Percentiles rank a stretch among this genome's conserved stretches.
Evolutionary conservation across 1,140 invertebrate genomes (phyloP).

Genomic region (Cepaea nemoralis): DNA sequence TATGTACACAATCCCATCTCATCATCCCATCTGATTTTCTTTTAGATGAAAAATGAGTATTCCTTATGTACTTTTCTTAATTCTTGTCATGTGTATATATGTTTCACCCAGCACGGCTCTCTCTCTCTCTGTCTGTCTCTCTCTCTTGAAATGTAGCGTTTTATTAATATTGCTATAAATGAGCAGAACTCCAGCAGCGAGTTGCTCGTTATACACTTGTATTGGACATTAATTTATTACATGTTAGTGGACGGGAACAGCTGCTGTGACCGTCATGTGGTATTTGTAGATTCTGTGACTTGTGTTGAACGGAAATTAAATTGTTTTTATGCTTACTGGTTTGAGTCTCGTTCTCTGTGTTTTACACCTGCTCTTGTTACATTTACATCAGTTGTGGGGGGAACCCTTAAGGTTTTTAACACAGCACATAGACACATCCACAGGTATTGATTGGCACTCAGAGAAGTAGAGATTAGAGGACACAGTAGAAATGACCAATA

Average conservation of each 20-base stretch:
- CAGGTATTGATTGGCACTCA: too few species aligned
- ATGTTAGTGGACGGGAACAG: conserved; percentile 7
- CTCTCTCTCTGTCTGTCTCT: too few species aligned
- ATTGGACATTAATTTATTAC: background rate
- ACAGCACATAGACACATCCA: too few species aligned
- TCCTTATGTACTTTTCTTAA: background rate
- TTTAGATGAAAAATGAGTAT: background rate
- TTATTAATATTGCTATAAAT: background rate
- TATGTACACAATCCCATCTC: too few species aligned
- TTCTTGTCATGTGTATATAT: background rate
- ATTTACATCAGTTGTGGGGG: too few species aligned
- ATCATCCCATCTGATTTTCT: too few species aligned
- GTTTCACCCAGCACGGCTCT: background rate
- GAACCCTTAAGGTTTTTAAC: too few species aligned
- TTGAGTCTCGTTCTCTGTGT: too few species aligned
- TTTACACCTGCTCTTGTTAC: too few species aligned
- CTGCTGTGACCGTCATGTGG: background rate
- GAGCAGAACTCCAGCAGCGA: background rate
- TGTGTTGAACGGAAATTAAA: conserved; percentile 5
- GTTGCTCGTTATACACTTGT: background rate
- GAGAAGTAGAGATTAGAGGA: too few species aligned
- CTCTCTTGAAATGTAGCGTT: too few species aligned
- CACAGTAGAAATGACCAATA: too few species aligned
- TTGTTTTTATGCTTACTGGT: background rate
- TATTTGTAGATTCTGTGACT: conserved; percentile 12